Evolutionary conservation across 2,797 vertebrate genomes (phyloP), one percentile per base, ranked within the genome.

Genomic region (Lagodon rhomboides): DNA sequence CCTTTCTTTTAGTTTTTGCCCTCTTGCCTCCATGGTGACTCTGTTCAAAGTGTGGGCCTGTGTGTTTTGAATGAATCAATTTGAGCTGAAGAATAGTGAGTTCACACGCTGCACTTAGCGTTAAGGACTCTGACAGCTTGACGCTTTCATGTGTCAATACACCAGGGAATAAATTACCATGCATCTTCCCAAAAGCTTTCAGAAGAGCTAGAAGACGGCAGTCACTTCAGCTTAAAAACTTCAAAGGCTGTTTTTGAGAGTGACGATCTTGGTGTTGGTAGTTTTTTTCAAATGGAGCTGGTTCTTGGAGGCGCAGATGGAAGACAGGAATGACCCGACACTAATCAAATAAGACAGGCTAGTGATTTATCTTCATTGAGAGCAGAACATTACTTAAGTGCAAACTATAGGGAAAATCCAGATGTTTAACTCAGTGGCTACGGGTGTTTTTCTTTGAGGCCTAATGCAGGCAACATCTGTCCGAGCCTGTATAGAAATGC

Each of bases 181-280:
- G 68, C 20, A 18, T 61, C 68, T 60, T 30, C 22, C 61, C 51
- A 58, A 51, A 56, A 81, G 66, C 65, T 76, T 51, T 71, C 30
- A 54, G 59, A 7, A 4, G 58, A 71, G 64, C 71, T 70, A 73
- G 18, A 75, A 55, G 22, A 46, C 50, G 25, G 38, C 46, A 79
- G 43, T 84, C 53, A 75, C 71, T 73, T 62, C 47, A 63, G 68
- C 49, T 68, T 58, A 23, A 41, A 68, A 67, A 68, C 75, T 75
- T 84, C 47, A 84, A 81, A 83, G 77, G n/a, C 43, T 27, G 34
- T 78, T 79, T 79, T 27, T 60, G 49, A 54, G 71, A 77, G 16
- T 27, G 49, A 53, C 66, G 63, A 73, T 72, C 67, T 20, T 43
- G 18, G 34, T 77, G 79, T 73, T 73, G 38, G 38, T 62, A 23